Conservation (phyloP, 2,113 vertebrate species). For the Toxostoma redivivum region DNA sequence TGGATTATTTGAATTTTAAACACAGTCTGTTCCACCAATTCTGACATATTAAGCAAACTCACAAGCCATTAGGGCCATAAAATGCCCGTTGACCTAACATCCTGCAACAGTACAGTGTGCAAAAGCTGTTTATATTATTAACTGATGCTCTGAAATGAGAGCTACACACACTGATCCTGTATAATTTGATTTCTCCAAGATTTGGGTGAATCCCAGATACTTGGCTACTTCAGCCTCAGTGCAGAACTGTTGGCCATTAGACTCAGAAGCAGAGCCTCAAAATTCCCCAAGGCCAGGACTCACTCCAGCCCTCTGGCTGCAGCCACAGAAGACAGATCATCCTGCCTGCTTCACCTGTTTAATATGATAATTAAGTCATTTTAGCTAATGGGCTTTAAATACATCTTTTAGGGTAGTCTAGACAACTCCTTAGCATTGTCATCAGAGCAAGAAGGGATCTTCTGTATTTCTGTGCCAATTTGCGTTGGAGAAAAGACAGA, state of each 20-base stretch:
- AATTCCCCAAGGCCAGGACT: neutral
- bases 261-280: neutral
- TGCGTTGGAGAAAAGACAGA: neutral
- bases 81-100: neutral
- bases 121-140: neutral
- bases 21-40: conserved; percentile 11
- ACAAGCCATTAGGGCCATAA: neutral
- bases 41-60: neutral
- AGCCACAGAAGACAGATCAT: neutral
- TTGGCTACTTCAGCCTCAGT: neutral
- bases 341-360: neutral
- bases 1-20: conserved; percentile 35
- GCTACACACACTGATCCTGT: neutral
- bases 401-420: neutral
- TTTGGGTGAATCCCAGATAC: neutral
- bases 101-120: neutral
- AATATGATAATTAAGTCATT: neutral
- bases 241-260: neutral
- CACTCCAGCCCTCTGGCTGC: neutral
- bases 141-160: neutral
- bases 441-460: neutral
- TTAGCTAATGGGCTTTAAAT: neutral
- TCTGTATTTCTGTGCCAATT: neutral
- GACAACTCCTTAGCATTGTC: neutral
- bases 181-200: neutral